A percentile compares a stretch with the other conserved stretches of the same genome.
These are phyloP conservation scores for Protobothrops mucrosquamatus DNA, from an alignment of 2,113 vertebrate species.

Conservation along the genomic window DNA sequence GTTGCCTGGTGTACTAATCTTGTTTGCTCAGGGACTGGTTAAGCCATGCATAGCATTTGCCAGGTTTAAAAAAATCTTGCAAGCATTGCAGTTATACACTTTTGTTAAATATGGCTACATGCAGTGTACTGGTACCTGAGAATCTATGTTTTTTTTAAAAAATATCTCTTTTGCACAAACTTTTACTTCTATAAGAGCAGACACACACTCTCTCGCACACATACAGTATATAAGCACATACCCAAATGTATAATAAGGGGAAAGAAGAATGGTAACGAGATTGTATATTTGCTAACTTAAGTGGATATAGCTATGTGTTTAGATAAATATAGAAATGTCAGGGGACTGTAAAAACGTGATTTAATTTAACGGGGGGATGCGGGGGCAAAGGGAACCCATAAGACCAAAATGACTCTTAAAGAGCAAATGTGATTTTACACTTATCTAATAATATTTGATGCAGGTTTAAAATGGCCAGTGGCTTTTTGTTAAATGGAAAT, in stretches of 20 bases:
- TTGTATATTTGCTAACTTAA: neutral
- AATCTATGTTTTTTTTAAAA: slow-evolving; percentile 54
- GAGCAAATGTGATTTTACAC: neutral
- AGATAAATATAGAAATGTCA: slow-evolving; percentile 18
- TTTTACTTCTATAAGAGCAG: slow-evolving; percentile 44
- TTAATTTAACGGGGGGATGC: neutral
- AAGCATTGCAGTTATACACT: slow-evolving; percentile 48
- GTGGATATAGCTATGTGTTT: neutral
- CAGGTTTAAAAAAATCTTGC: slow-evolving; percentile 57
- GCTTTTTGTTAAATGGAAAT: neutral
- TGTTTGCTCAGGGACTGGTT: neutral
- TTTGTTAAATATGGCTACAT: slow-evolving; percentile 59
- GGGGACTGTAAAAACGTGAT: neutral
- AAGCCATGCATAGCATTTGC: slow-evolving; percentile 59
- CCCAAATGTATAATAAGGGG: slow-evolving; percentile 17
- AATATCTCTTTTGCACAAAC: slow-evolving; percentile 38
- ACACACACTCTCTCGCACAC: slow-evolving; percentile 9
- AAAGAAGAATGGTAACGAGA: neutral
- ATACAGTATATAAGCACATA: neutral
- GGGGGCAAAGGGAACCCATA: neutral
- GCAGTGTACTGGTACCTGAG: slow-evolving; percentile 62
- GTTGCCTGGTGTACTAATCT: slow-evolving; percentile 12
- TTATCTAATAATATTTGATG: neutral
- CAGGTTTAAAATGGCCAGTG: neutral
- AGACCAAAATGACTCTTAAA: neutral